phyloP scores from a whole-genome alignment of 2,797 vertebrate genomes.

The Malacoraja senta region DNA sequence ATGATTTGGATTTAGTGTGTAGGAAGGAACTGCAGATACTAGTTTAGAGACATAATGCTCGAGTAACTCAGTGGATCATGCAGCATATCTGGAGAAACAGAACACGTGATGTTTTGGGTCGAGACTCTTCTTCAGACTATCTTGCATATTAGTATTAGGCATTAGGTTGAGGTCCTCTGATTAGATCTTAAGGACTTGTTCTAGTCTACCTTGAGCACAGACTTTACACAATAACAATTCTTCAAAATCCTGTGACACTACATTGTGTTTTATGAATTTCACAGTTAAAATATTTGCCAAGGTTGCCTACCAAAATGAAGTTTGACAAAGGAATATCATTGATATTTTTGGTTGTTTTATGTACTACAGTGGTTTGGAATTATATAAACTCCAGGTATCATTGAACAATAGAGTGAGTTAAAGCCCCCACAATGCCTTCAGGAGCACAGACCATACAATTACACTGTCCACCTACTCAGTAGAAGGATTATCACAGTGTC shows the following conservation, averaged over 20 bases:
- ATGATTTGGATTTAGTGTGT: too few relatives aligned
- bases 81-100: too few relatives aligned
- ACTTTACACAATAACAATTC: background rate
- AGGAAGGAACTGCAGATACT: too few relatives aligned
- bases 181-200: background rate
- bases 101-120: too few relatives aligned
- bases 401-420: background rate
- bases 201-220: background rate
- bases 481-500: background rate
- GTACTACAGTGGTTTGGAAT: background rate
- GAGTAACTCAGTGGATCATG: too few relatives aligned
- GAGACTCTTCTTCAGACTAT: too few relatives aligned
- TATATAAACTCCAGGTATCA: background rate
- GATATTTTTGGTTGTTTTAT: background rate
- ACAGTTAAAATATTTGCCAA: background rate
- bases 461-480: background rate
- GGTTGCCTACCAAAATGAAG: background rate
- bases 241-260: background rate
- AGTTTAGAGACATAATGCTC: too few relatives aligned
- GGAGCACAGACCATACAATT: background rate
- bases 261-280: background rate
- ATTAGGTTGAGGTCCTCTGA: too few relatives aligned
- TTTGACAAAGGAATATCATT: too few relatives aligned
- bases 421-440: background rate
- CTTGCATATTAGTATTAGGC: too few relatives aligned